A percentile compares a stretch with the other conserved stretches of the same genome.
These are phyloP conservation scores for Bufo bufo DNA, from an alignment of 2,113 vertebrate genomes.

Conservation along the genomic window DNA sequence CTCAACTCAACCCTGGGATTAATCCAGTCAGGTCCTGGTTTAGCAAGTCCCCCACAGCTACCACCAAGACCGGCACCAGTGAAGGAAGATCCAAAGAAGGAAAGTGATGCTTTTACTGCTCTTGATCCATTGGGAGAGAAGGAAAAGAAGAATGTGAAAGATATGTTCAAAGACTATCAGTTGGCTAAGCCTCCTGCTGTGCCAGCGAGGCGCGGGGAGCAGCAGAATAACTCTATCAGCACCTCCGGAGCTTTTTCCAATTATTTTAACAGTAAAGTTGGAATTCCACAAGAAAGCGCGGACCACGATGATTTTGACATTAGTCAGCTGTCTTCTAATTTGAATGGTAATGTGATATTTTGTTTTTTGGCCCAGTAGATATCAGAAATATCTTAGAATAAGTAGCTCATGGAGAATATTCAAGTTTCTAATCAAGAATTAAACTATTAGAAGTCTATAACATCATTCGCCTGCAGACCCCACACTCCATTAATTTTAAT, in stretches of 20 bases:
- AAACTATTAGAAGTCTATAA: too few species aligned
- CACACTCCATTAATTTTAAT: too few species aligned
- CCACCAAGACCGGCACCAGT: conserved; percentile 77
- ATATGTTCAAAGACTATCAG: conserved; percentile 97
- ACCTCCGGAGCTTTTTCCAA: conserved; percentile 71
- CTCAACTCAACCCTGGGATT: conserved; percentile 40
- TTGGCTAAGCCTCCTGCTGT: conserved; percentile 85
- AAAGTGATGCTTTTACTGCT: conserved; percentile 86
- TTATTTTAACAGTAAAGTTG: conserved; percentile 81
- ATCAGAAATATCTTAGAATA: too few species aligned
- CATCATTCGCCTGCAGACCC: too few species aligned
- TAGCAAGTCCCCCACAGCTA: conserved; percentile 73
- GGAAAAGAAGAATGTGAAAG: conserved; percentile 88
- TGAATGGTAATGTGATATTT: conserved; percentile 66
- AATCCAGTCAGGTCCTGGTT: conserved; percentile 59
- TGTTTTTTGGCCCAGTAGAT: too few species aligned
- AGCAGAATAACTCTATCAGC: conserved; percentile 63
- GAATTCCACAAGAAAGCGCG: conserved; percentile 73
- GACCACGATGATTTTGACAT: conserved; percentile 78
- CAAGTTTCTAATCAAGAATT: too few species aligned
- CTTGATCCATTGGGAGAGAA: conserved; percentile 91
- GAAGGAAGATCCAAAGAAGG: conserved; percentile 75
- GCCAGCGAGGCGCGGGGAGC: conserved; percentile 83
- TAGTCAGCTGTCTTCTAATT: conserved; percentile 70
- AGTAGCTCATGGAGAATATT: too few species aligned